Evolutionary conservation across 1,140 invertebrate genomes (phyloP).

Genomic region (Drosophila sucinea): DNA sequence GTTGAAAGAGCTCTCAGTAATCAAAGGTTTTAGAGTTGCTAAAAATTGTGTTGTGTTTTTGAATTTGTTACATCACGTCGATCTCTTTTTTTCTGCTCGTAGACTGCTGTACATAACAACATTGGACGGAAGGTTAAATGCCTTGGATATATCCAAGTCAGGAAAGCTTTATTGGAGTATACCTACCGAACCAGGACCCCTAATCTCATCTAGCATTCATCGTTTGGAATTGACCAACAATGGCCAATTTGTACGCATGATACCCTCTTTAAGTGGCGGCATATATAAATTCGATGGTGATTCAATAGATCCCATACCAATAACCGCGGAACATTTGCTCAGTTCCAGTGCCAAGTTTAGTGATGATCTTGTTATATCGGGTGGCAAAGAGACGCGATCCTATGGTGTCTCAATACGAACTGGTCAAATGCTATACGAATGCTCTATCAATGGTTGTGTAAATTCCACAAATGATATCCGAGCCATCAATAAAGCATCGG

Average conservation of each 20-base stretch:
- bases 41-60: no score
- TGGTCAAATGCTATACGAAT: constrained; percentile 91
- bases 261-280: constrained; percentile 95
- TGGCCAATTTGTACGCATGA: constrained; percentile 93
- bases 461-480: constrained; percentile 84
- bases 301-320: constrained; percentile 92
- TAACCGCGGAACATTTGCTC: constrained; percentile 93
- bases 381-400: constrained; percentile 87
- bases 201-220: constrained; percentile 93
- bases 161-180: constrained; percentile 90
- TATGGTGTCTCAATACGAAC: constrained; percentile 89
- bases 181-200: constrained; percentile 88
- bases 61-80: background rate
- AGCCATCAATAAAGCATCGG: constrained; percentile 55
- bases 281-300: constrained; percentile 96
- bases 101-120: constrained; percentile 93
- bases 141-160: constrained; percentile 87
- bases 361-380: constrained; percentile 94
- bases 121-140: constrained; percentile 92
- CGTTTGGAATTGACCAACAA: constrained; percentile 92
- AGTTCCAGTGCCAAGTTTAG: constrained; percentile 92
- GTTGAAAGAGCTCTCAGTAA: no score
- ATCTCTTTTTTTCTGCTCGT: constrained; percentile 7
- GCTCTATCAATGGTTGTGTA: constrained; percentile 89
- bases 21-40: no score